A percentile compares a stretch with the other conserved stretches of the same genome.
Conservation (phyloP, 2,797 vertebrate species). For the Taeniopygia guttata region DNA sequence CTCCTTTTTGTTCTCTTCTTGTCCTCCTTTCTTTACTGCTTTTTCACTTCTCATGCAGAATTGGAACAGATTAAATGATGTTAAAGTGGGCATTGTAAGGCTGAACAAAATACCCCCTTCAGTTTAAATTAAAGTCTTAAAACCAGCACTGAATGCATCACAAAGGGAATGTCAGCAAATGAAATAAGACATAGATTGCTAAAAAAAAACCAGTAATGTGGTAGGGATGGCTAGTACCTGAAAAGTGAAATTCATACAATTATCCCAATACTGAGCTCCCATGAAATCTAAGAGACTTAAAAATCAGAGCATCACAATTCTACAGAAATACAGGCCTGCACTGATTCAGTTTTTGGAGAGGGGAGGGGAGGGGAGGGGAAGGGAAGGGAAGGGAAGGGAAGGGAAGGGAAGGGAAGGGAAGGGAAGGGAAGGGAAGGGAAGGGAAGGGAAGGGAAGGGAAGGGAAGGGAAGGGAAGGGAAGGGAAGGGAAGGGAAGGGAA, state of each 20-base stretch:
- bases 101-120: neutral
- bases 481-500: neutral
- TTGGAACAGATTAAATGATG: neutral
- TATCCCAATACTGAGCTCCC: neutral
- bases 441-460: too few species aligned
- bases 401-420: too few species aligned
- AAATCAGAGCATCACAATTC: neutral
- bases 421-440: too few species aligned
- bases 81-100: neutral
- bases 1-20: neutral
- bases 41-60: neutral
- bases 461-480: neutral
- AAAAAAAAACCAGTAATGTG: neutral
- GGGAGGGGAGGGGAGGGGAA: too few species aligned
- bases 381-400: too few species aligned
- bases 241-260: neutral
- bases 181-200: neutral
- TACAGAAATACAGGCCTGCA: neutral
- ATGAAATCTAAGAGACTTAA: neutral
- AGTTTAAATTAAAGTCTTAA: neutral
- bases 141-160: neutral
- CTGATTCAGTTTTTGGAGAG: neutral
- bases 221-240: neutral
- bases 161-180: neutral
- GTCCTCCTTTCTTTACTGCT: neutral